Conservation (phyloP, 1,140 invertebrate genomes). For the Armadillidium nasatum region DNA sequence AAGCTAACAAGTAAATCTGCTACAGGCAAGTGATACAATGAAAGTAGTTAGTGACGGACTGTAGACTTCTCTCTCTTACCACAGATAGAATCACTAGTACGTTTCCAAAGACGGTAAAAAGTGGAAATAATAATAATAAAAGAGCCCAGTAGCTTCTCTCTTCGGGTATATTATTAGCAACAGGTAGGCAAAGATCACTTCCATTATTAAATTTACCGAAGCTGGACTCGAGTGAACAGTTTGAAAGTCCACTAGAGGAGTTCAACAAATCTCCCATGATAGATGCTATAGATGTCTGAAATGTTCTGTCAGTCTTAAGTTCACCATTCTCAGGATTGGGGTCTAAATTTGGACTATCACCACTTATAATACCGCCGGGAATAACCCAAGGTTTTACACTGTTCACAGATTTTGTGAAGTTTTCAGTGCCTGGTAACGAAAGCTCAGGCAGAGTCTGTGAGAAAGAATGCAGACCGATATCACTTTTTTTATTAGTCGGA, state of each 20-base stretch:
- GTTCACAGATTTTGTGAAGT: not conserved
- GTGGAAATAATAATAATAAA: not conserved
- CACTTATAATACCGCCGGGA: not conserved
- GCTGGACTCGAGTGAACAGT: not conserved
- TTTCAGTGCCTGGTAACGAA: not conserved
- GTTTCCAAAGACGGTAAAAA: not conserved
- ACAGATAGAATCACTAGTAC: not conserved
- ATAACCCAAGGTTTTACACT: not conserved
- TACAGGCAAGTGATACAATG: conserved; percentile 83
- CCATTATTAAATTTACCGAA: not conserved
- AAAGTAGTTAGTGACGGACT: conserved; percentile 95
- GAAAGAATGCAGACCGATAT: too few relatives aligned
- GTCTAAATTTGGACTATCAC: too few relatives aligned
- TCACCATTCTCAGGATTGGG: not conserved
- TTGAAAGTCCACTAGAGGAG: not conserved
- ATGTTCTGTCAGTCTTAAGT: not conserved
- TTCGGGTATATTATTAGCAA: not conserved
- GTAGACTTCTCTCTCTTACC: conserved; percentile 64
- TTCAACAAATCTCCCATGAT: not conserved
- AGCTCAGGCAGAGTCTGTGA: not conserved
- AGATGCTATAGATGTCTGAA: not conserved
- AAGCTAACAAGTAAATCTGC: conserved; percentile 85
- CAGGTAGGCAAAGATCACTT: not conserved
- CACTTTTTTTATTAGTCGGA: too few relatives aligned
- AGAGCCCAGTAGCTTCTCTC: not conserved